phyloP scores from a whole-genome alignment of 2,888 invertebrate genomes.

The Hirtodrosophila duncani region DNA sequence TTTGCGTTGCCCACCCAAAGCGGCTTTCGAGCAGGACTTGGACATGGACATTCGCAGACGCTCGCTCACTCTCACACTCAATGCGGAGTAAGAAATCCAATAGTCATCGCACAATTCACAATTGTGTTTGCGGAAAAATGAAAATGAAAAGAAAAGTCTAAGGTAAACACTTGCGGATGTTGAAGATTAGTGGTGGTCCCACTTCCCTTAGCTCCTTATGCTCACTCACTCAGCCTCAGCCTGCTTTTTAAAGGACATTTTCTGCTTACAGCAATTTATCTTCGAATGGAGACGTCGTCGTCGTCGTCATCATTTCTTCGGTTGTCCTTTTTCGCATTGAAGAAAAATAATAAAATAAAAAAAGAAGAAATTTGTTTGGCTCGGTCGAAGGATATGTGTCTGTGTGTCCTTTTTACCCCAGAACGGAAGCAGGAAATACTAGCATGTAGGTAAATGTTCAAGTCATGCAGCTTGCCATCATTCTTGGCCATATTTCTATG shows the following conservation, averaged over 20 bases:
- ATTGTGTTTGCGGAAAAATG: constrained; percentile 50
- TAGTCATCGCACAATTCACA: constrained; percentile 66
- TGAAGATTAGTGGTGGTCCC: constrained; percentile 62
- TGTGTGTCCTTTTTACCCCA: constrained; percentile 32
- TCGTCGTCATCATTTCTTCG: constrained; percentile 5
- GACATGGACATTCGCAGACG: too few relatives aligned
- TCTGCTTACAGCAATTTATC: constrained; percentile 61
- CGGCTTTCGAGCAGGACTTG: too few relatives aligned
- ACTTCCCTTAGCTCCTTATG: too few relatives aligned
- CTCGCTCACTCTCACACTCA: too few relatives aligned
- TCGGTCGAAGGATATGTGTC: too few relatives aligned
- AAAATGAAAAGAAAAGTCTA: constrained; percentile 47
- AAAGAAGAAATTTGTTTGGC: constrained; percentile 64
- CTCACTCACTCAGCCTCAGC: too few relatives aligned
- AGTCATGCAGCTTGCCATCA: constrained; percentile 40
- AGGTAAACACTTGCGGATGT: constrained; percentile 71
- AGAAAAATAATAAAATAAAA: too few relatives aligned
- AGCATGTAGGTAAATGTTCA: constrained; percentile 66
- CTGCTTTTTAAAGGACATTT: constrained; percentile 69
- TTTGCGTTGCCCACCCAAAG: too few relatives aligned
- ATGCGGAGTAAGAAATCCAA: constrained; percentile 65
- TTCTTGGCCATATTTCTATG: constrained; percentile 23
- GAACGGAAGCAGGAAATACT: constrained; percentile 62
- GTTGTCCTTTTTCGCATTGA: constrained; percentile 22
- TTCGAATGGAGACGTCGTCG: constrained; percentile 35